A percentile compares a stretch with the other conserved stretches of the same genome.
phyloP scores from a whole-genome alignment of 2,797 vertebrate genomes.

The Tragopan temminckii region DNA sequence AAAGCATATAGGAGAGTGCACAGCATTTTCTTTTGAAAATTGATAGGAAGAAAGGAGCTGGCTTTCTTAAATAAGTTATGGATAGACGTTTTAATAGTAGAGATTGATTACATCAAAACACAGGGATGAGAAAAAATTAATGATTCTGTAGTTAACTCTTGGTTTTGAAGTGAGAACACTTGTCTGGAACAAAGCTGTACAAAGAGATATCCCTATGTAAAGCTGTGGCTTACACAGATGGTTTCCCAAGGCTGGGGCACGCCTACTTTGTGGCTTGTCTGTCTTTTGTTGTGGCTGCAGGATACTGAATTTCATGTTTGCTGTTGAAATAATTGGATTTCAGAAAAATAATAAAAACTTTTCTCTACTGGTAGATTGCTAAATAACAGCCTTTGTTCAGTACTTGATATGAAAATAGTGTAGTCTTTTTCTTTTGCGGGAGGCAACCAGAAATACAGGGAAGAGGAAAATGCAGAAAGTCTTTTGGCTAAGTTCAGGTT shows the following conservation, averaged over 20 bases:
- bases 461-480: background rate
- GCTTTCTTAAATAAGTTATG: background rate
- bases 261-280: background rate
- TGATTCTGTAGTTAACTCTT: background rate
- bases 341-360: background rate
- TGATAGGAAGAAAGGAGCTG: background rate
- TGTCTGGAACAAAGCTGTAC: background rate
- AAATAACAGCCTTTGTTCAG: background rate
- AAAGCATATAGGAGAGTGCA: background rate
- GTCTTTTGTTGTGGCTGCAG: background rate
- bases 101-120: background rate
- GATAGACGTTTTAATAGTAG: background rate
- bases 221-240: background rate
- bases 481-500: rapidly evolving
- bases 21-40: background rate
- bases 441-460: background rate
- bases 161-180: background rate
- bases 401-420: background rate
- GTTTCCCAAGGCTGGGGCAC: background rate
- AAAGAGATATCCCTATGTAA: background rate
- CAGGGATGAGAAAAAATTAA: background rate
- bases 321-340: background rate
- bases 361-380: background rate
- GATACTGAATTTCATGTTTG: background rate
- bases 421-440: background rate